Conservation (phyloP, 2,113 vertebrate genomes). For the Tiliqua scincoides region DNA sequence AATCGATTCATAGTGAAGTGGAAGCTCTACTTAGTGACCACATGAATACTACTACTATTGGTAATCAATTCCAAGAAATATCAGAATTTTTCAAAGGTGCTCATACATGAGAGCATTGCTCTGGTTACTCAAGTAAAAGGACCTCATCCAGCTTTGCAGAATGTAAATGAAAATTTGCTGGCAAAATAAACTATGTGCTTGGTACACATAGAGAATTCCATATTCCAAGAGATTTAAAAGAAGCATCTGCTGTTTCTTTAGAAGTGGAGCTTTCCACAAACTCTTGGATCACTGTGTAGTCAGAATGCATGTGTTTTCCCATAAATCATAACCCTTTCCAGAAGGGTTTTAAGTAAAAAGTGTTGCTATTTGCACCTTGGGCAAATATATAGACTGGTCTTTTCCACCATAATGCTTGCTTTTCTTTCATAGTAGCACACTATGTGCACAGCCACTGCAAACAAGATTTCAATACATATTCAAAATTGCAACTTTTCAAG, state of each 20-base stretch:
- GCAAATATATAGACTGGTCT: not conserved
- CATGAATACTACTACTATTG: not conserved
- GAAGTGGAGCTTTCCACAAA: not conserved
- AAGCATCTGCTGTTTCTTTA: not conserved
- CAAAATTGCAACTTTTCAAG: not conserved
- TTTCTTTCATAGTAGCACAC: not conserved
- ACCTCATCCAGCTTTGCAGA: not conserved
- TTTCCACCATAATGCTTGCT: not conserved
- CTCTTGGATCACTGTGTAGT: not conserved
- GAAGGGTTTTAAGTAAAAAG: not conserved
- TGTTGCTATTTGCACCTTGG: not conserved
- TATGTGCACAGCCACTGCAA: not conserved
- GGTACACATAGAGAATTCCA: not conserved
- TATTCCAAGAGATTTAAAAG: not conserved
- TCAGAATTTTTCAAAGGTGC: constrained; percentile 24
- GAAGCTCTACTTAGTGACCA: not conserved
- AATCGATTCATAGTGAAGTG: constrained; percentile 15
- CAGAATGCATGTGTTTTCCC: not conserved
- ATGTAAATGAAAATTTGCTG: not conserved
- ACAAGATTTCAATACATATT: not conserved
- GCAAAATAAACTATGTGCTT: not conserved
- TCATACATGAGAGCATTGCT: constrained; percentile 3
- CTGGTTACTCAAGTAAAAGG: constrained; percentile 16
- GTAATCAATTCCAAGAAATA: constrained; percentile 24
- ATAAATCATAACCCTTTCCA: not conserved